A percentile compares a stretch with the other conserved stretches of the same genome.
Evolutionary conservation across 2,797 vertebrate species (phyloP).

Genomic region (Myoxocephalus aenaeus): DNA sequence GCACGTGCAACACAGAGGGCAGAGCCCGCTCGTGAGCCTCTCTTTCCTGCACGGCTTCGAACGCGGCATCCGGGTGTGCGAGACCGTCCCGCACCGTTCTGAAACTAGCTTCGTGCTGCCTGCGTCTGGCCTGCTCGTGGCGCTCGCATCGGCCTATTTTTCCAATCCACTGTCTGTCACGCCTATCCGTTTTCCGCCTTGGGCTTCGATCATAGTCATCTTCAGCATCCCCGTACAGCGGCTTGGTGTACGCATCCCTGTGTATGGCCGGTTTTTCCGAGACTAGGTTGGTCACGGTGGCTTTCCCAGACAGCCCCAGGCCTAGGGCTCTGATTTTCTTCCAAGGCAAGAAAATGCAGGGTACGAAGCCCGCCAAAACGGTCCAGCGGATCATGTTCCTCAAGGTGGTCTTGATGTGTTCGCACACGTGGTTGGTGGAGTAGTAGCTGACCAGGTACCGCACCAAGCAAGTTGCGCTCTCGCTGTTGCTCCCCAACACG

Average conservation of each 20-base stretch:
- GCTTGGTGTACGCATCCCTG: background rate
- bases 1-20: too few species aligned
- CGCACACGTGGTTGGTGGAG: conserved; percentile 6
- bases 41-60: too few species aligned
- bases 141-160: too few species aligned
- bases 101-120: background rate
- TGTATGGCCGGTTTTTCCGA: background rate
- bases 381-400: conserved; percentile 38
- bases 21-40: conserved; percentile 2
- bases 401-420: conserved; percentile 22
- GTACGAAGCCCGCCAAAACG: conserved; percentile 14
- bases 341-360: conserved; percentile 31
- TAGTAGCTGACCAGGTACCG: conserved; percentile 25
- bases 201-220: too few species aligned
- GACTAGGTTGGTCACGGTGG: background rate
- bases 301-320: background rate
- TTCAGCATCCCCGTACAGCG: too few species aligned
- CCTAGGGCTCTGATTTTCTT: background rate
- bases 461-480: conserved; percentile 26
- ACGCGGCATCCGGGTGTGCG: too few species aligned
- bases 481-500: conserved; percentile 24
- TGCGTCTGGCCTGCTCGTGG: too few species aligned
- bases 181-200: background rate
- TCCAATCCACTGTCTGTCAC: too few species aligned
- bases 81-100: too few species aligned